Percentiles rank a stretch among this genome's conserved stretches.
These are phyloP conservation scores for Ciconia stormi DNA, from an alignment of 2,113 vertebrate genomes.

Conservation along the genomic window DNA sequence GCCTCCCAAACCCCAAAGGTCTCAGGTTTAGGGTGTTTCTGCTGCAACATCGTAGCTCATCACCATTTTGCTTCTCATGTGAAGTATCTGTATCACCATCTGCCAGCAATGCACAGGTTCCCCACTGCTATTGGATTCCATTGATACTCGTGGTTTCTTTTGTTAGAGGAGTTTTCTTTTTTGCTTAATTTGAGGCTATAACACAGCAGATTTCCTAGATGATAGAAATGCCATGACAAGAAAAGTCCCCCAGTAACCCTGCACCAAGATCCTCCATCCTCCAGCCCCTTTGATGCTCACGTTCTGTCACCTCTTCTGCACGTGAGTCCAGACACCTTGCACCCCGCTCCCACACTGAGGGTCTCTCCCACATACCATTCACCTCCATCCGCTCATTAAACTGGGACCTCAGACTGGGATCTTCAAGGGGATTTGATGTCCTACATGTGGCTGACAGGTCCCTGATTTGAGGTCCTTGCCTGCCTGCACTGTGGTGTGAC, in stretches of 20 bases:
- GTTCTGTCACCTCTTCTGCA: neutral
- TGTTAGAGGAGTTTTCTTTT: neutral
- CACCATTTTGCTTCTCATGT: neutral
- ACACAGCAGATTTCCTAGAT: neutral
- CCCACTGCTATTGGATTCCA: neutral
- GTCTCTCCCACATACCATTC: neutral
- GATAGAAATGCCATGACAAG: neutral
- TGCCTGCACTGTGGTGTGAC: neutral
- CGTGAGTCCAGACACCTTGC: neutral
- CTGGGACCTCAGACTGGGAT: neutral
- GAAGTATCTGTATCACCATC: neutral
- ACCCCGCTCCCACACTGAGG: neutral
- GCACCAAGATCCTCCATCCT: neutral
- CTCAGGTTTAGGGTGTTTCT: neutral
- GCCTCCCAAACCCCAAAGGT: neutral
- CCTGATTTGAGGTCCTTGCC: neutral
- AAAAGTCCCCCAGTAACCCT: neutral
- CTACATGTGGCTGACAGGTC: neutral
- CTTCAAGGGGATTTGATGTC: neutral
- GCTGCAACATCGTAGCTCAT: fast-evolving
- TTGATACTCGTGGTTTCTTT: fast-evolving
- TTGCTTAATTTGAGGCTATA: neutral
- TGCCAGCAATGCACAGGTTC: neutral
- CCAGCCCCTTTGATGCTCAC: neutral
- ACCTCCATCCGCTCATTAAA: neutral